phyloP scores from a whole-genome alignment of 2,113 vertebrate genomes.

The Motacilla alba region DNA sequence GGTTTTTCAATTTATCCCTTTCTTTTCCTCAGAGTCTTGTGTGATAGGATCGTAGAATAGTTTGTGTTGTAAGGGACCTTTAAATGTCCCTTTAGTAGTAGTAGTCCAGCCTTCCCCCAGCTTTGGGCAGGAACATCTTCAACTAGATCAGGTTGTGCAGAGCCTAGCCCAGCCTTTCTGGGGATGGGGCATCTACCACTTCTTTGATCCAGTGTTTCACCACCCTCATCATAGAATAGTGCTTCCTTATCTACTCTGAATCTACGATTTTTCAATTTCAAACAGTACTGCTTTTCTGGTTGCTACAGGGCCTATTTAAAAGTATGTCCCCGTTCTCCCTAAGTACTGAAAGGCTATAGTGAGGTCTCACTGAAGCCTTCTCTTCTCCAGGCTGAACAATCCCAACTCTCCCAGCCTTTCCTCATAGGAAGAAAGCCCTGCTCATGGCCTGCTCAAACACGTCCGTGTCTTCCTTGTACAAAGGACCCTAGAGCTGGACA shows the following conservation, averaged over 20 bases:
- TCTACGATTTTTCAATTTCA: neutral
- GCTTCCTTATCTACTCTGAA: neutral
- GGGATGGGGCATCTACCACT: neutral
- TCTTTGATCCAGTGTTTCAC: neutral
- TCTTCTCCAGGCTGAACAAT: neutral
- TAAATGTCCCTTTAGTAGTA: neutral
- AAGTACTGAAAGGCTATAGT: neutral
- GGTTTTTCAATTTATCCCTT: neutral
- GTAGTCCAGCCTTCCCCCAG: fast-evolving
- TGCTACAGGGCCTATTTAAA: neutral
- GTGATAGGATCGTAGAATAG: neutral
- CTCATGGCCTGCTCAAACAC: neutral
- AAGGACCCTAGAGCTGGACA: neutral
- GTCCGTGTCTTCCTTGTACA: fast-evolving
- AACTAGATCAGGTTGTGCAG: neutral
- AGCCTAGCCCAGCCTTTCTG: neutral
- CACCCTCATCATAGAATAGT: neutral
- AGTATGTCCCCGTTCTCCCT: neutral
- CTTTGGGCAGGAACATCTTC: neutral
- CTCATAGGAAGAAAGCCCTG: neutral
- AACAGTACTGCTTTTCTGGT: neutral
- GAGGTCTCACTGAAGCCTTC: neutral
- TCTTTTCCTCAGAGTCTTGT: neutral
- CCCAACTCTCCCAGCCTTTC: neutral
- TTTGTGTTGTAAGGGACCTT: neutral